phyloP scores from a whole-genome alignment of 92 coral and sea anemone genomes.

The Heliopora coerulea region DNA sequence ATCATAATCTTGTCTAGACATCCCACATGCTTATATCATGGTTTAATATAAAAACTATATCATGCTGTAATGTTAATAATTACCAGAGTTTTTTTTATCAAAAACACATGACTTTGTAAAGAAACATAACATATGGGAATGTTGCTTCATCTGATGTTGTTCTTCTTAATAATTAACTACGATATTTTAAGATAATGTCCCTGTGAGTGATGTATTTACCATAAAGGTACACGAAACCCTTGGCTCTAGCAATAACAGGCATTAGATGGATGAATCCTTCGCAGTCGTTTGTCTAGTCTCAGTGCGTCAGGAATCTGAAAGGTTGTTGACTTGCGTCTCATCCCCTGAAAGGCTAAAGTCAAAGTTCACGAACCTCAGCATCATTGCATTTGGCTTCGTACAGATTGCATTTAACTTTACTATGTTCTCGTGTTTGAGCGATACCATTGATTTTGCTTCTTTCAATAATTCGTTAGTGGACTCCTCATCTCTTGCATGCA shows the following conservation, averaged over 20 bases:
- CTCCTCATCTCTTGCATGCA: constrained; percentile 25
- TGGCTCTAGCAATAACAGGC: constrained; percentile 34
- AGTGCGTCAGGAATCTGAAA: constrained; percentile 20
- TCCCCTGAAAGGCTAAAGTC: constrained; percentile 47
- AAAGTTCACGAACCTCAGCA: constrained; percentile 50
- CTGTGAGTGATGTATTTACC: constrained; percentile 16
- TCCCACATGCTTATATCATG: too few relatives aligned
- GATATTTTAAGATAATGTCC: too few relatives aligned
- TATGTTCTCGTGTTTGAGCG: constrained; percentile 40
- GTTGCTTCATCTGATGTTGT: too few relatives aligned
- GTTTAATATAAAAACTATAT: too few relatives aligned
- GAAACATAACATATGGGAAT: too few relatives aligned
- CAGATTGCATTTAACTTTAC: constrained; percentile 36
- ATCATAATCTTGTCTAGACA: too few relatives aligned
- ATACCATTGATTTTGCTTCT: constrained; percentile 47
- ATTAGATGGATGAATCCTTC: constrained; percentile 29
- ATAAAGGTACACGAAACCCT: constrained; percentile 17
- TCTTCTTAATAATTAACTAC: too few relatives aligned
- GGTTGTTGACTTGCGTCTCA: constrained; percentile 22
- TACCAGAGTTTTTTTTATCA: too few relatives aligned
- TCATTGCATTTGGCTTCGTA: constrained; percentile 45
- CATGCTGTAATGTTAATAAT: too few relatives aligned
- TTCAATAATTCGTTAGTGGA: constrained; percentile 29
- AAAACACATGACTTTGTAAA: too few relatives aligned
- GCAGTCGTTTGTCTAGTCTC: constrained; percentile 13